A percentile compares a stretch with the other conserved stretches of the same genome.
Conservation (phyloP, 2,888 invertebrate genomes). For the Stomorhina lunata region DNA sequence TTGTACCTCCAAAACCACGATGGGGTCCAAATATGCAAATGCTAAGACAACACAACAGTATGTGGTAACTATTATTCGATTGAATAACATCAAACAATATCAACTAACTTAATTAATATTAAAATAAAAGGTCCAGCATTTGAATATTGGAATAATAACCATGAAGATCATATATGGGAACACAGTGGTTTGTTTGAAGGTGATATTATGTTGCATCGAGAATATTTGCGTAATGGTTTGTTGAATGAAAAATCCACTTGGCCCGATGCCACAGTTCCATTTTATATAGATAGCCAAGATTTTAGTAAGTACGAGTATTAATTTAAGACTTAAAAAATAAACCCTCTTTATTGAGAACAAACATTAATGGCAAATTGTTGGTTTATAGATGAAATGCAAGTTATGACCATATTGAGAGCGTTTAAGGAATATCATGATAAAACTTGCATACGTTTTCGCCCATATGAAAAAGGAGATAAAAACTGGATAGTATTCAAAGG, state of each 20-base stretch:
- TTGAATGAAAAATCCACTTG: conserved; percentile 80
- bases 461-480: conserved; percentile 81
- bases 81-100: not conserved
- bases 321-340: not conserved
- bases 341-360: conserved; percentile 43
- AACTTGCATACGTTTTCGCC: conserved; percentile 84
- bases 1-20: conserved; percentile 73
- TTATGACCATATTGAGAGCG: conserved; percentile 81
- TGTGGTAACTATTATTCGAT: conserved; percentile 67
- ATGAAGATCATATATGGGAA: conserved; percentile 82
- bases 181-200: conserved; percentile 83
- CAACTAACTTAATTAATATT: not conserved
- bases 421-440: conserved; percentile 83
- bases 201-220: conserved; percentile 82
- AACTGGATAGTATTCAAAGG: conserved; percentile 83
- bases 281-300: conserved; percentile 81
- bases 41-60: conserved; percentile 76
- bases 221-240: conserved; percentile 79
- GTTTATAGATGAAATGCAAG: conserved; percentile 78
- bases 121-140: conserved; percentile 73
- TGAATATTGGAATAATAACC: conserved; percentile 80
- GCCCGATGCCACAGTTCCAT: conserved; percentile 82
- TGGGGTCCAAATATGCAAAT: conserved; percentile 76
- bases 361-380: conserved; percentile 5
- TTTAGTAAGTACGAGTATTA: conserved; percentile 79